Evolutionary conservation across 2,797 vertebrate species (phyloP).

Genomic region (Rhyacichthys aspro): DNA sequence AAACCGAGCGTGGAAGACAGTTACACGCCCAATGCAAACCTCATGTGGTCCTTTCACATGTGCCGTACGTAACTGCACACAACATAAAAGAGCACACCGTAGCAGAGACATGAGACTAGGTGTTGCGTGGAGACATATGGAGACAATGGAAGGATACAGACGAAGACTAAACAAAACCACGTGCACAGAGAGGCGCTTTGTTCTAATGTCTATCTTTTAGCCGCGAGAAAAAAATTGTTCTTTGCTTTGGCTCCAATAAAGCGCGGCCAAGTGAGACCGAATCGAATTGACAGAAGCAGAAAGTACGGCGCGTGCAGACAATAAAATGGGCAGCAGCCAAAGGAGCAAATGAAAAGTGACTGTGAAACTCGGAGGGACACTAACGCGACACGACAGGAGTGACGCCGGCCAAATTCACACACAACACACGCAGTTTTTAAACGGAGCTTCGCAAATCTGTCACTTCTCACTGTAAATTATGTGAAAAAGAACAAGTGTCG

Average conservation of each 20-base stretch:
- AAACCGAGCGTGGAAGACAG: slow-evolving; percentile 44
- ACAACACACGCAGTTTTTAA: slow-evolving; percentile 17
- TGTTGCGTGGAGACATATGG: slow-evolving; percentile 3
- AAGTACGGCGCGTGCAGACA: slow-evolving; percentile 22
- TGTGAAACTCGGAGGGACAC: slow-evolving; percentile 23
- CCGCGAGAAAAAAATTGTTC: slow-evolving; percentile 12
- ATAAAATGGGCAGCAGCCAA: slow-evolving; percentile 15
- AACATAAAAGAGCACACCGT: slow-evolving; percentile 29
- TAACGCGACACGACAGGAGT: slow-evolving; percentile 44
- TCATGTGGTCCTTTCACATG: slow-evolving; percentile 13
- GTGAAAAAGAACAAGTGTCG: neutral
- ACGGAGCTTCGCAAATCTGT: slow-evolving; percentile 28
- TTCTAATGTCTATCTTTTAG: slow-evolving; percentile 34
- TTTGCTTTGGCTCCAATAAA: slow-evolving; percentile 28
- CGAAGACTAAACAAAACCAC: neutral
- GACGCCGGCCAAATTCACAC: slow-evolving; percentile 35
- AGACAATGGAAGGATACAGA: slow-evolving; percentile 6
- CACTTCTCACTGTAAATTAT: slow-evolving; percentile 13
- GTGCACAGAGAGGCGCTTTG: slow-evolving; percentile 6
- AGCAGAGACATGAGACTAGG: slow-evolving; percentile 24
- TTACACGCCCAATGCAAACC: slow-evolving; percentile 21
- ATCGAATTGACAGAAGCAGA: slow-evolving; percentile 36
- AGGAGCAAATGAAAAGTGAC: slow-evolving; percentile 54
- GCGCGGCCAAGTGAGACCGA: slow-evolving; percentile 15
- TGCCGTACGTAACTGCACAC: neutral